Percentiles rank a stretch among this genome's conserved stretches.
Conservation (phyloP, 2,888 invertebrate species). For the Melipona beecheii region DNA sequence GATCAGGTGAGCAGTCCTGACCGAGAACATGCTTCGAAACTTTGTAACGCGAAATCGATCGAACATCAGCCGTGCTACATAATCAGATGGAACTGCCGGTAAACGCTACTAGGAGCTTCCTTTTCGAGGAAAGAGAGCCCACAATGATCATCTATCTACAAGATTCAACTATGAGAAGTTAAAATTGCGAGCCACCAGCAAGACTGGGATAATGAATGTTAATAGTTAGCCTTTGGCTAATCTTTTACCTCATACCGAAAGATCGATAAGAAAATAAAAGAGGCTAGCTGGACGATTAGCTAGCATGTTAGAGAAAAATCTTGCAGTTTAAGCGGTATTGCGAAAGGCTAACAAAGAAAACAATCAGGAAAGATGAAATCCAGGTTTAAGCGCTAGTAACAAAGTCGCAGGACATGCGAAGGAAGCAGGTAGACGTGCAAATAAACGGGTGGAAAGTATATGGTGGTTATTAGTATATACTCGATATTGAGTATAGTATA, state of each 20-base stretch:
- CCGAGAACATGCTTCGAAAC: background rate
- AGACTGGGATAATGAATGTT: conserved; percentile 52
- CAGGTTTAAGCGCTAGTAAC: conserved; percentile 29
- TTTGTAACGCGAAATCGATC: background rate
- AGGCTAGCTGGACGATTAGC: background rate
- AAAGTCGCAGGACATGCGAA: conserved; percentile 14
- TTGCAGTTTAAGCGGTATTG: background rate
- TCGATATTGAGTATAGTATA: background rate
- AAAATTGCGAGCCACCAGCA: conserved; percentile 49
- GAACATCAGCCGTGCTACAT: too few relatives aligned
- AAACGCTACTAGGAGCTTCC: background rate
- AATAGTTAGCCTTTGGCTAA: conserved; percentile 16
- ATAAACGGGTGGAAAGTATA: background rate
- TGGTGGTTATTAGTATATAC: conserved; percentile 14
- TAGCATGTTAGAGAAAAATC: conserved; percentile 11
- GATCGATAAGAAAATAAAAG: conserved; percentile 15
- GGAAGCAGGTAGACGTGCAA: conserved; percentile 54
- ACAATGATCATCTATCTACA: background rate
- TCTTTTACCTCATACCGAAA: background rate
- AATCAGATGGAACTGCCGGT: too few relatives aligned
- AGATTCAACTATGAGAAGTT: conserved; percentile 1
- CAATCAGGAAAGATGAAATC: conserved; percentile 33
- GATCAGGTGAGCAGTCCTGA: conserved; percentile 87
- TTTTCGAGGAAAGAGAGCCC: background rate
- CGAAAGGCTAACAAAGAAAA: too few relatives aligned